phyloP scores from a whole-genome alignment of 2,888 invertebrate species.

The Liposcelis brunnea region DNA sequence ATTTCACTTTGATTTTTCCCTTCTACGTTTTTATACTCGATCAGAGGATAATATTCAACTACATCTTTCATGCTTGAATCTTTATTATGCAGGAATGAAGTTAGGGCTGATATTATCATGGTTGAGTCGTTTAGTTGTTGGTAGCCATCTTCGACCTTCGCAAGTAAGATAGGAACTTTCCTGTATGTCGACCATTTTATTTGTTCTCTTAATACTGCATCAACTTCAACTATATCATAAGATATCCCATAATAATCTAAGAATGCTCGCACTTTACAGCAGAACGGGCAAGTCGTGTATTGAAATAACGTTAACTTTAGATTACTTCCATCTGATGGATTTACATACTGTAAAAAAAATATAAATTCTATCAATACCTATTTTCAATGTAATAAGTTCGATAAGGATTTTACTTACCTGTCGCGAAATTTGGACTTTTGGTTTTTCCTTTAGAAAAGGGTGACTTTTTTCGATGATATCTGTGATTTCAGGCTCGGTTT shows the following conservation, averaged over 20 bases:
- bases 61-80: slow-evolving; percentile 46
- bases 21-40: slow-evolving; percentile 45
- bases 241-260: slow-evolving; percentile 85
- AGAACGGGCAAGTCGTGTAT: slow-evolving; percentile 95
- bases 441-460: slow-evolving; percentile 11
- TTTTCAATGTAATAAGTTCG: too few species aligned
- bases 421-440: slow-evolving; percentile 28
- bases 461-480: too few species aligned
- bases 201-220: slow-evolving; percentile 80
- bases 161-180: slow-evolving; percentile 85
- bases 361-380: too few species aligned
- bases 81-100: slow-evolving; percentile 52
- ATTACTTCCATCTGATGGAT: slow-evolving; percentile 44
- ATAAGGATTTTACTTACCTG: too few species aligned
- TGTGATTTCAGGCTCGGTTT: too few species aligned
- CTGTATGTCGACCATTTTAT: slow-evolving; percentile 86
- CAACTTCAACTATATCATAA: slow-evolving; percentile 93
- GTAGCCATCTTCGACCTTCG: slow-evolving; percentile 33
- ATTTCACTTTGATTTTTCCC: slow-evolving; percentile 56
- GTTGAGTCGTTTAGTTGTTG: slow-evolving; percentile 86
- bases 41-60: slow-evolving; percentile 56
- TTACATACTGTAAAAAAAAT: slow-evolving; percentile 36
- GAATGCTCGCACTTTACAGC: slow-evolving; percentile 83
- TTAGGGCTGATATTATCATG: slow-evolving; percentile 76
- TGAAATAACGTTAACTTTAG: slow-evolving; percentile 80